Percentiles rank a stretch among this genome's conserved stretches.
Conservation (phyloP, 2,113 vertebrate species). For the Anoplopoma fimbria region DNA sequence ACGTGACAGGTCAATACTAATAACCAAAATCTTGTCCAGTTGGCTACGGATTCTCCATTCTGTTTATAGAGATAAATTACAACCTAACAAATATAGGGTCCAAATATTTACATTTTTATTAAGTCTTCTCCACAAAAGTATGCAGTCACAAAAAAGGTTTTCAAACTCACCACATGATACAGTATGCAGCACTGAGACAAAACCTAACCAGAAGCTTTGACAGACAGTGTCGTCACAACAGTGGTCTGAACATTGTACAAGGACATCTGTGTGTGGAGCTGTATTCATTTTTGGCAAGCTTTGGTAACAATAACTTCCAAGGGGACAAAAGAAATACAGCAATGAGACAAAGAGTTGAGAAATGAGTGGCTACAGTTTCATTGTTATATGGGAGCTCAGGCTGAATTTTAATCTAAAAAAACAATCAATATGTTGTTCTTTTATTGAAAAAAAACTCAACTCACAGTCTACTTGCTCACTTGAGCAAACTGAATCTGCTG, state of each 20-base stretch:
- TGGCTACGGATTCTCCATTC: no score
- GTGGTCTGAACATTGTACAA: constrained; percentile 39
- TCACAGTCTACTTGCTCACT: background rate
- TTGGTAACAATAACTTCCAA: constrained; percentile 28
- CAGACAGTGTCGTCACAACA: constrained; percentile 48
- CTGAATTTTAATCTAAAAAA: background rate
- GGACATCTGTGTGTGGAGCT: constrained; percentile 5
- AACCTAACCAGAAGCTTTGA: constrained; percentile 37
- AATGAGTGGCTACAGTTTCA: background rate
- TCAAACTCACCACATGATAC: constrained; percentile 34
- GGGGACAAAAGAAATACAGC: background rate
- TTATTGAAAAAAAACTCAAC: background rate
- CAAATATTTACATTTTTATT: constrained; percentile 78
- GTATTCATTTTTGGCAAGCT: constrained; percentile 48
- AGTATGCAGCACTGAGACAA: constrained; percentile 52
- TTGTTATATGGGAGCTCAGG: background rate
- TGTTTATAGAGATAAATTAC: background rate
- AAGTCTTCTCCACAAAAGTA: constrained; percentile 56
- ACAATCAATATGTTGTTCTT: background rate
- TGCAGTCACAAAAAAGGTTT: constrained; percentile 47
- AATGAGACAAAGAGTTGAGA: background rate
- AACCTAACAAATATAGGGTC: constrained; percentile 14
- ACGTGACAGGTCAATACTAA: no score
- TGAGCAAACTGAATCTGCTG: constrained; percentile 3
- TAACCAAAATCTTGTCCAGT: no score